A percentile compares a stretch with the other conserved stretches of the same genome.
Conservation (phyloP, 2,113 vertebrate genomes). For the Athene noctua region DNA sequence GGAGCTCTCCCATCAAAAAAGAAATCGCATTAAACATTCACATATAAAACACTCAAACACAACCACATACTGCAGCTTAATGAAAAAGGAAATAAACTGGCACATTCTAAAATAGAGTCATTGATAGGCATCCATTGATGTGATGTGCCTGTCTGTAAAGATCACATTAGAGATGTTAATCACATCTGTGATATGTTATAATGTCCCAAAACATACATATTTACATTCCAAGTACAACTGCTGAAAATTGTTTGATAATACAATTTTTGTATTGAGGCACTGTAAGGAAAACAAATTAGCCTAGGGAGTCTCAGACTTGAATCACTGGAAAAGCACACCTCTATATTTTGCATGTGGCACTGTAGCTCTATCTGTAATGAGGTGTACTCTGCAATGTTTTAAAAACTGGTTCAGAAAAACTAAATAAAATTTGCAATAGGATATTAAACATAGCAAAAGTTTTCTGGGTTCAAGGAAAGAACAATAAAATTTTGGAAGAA, state of each 20-base stretch:
- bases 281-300: background rate
- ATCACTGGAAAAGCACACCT: background rate
- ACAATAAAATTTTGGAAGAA: background rate
- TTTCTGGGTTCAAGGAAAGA: background rate
- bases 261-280: background rate
- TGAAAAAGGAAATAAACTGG: background rate
- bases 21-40: background rate
- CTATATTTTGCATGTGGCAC: background rate
- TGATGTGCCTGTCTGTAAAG: background rate
- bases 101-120: background rate
- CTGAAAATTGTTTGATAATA: background rate
- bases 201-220: background rate
- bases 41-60: background rate
- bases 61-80: background rate
- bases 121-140: background rate
- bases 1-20: background rate
- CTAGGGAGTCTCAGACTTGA: background rate
- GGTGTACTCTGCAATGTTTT: background rate
- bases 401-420: background rate
- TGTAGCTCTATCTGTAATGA: background rate
- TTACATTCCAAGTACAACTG: background rate
- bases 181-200: background rate
- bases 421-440: background rate
- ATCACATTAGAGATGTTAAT: background rate
- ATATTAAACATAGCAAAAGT: background rate